These are phyloP conservation scores for Deilephila porcellus DNA, from an alignment of 2,888 invertebrate species.

Conservation along the genomic window DNA sequence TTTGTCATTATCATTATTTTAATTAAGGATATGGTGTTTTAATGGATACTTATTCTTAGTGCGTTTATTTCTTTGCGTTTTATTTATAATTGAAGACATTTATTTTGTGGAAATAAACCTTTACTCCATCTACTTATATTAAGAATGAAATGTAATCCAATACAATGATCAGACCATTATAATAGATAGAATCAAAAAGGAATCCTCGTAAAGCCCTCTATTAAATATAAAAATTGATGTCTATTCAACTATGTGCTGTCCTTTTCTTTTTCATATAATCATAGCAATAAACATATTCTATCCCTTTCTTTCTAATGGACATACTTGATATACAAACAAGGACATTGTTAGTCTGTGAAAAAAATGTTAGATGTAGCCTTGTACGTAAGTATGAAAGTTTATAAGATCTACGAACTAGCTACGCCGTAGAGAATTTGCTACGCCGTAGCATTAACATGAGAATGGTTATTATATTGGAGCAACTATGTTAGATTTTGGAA, in stretches of 20 bases:
- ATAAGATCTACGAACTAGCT: conserved; percentile 18
- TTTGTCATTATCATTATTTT: conserved; percentile 1
- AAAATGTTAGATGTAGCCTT: background rate
- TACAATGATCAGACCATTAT: too few species aligned
- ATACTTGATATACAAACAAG: conserved; percentile 1
- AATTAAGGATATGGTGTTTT: conserved; percentile 4
- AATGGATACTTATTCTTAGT: background rate
- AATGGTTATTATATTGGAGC: conserved; percentile 16
- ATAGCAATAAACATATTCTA: background rate
- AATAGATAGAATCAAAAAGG: too few species aligned
- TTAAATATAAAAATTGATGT: background rate
- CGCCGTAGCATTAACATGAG: conserved; percentile 25
- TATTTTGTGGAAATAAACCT: background rate
- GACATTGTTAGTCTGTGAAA: conserved; percentile 4
- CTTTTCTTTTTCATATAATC: background rate
- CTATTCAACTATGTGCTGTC: background rate
- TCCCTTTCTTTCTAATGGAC: background rate
- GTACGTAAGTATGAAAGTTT: conserved; percentile 22
- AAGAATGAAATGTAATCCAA: background rate
- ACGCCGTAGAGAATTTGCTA: conserved; percentile 20
- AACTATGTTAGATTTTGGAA: conserved; percentile 4
- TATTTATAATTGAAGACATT: background rate
- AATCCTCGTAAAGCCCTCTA: too few species aligned
- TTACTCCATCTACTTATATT: too few species aligned
- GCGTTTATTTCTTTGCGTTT: background rate